Evolutionary conservation across 2,113 vertebrate genomes (phyloP).

Genomic region (Heterochromis multidens): DNA sequence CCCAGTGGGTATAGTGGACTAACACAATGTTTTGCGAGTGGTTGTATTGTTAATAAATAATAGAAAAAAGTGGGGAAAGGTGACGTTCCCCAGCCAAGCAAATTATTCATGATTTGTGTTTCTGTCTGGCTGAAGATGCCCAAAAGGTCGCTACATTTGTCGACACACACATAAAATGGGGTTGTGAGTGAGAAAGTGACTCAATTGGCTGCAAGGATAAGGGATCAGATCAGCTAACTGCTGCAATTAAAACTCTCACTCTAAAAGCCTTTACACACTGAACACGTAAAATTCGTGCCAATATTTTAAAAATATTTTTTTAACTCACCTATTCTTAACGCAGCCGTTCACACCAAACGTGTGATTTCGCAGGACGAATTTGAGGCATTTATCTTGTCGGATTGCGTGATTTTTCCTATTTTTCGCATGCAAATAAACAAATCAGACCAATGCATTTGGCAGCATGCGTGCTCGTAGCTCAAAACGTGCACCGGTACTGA

Average conservation of each 20-base stretch:
- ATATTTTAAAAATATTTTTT: neutral
- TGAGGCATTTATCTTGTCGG: neutral
- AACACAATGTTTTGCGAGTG: neutral
- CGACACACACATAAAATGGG: neutral
- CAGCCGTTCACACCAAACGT: neutral
- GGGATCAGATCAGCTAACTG: neutral
- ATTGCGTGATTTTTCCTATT: no score
- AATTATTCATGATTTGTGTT: neutral
- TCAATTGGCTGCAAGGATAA: neutral
- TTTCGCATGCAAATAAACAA: neutral
- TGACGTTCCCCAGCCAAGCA: neutral
- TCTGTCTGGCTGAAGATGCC: neutral
- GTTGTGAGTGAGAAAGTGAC: neutral
- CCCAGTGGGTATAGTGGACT: neutral
- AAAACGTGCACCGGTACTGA: neutral
- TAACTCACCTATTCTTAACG: neutral
- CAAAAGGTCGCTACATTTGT: neutral
- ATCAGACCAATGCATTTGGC: neutral
- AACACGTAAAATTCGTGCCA: accelerated
- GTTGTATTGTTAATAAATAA: neutral
- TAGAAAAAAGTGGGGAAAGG: neutral
- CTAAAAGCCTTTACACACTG: neutral
- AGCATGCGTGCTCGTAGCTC: neutral
- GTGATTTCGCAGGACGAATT: no score
- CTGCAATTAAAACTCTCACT: neutral